phyloP scores from a whole-genome alignment of 2,797 vertebrate species.

The Oceanodroma leucorhoa region DNA sequence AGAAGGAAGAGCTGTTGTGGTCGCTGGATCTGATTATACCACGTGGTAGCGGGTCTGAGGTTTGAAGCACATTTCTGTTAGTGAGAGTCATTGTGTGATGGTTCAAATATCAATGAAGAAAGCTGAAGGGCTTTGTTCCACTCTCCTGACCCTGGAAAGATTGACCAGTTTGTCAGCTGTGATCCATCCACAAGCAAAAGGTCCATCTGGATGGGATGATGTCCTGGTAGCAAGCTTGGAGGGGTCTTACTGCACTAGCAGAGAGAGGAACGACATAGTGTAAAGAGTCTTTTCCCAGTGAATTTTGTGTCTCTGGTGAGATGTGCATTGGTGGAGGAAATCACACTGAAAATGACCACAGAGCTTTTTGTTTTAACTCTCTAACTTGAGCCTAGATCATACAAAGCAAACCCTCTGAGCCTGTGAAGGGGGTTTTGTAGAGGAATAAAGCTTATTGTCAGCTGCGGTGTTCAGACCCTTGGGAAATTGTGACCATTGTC shows the following conservation, averaged over 20 bases:
- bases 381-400: not conserved
- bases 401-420: slow-evolving; percentile 14
- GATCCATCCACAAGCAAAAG: not conserved
- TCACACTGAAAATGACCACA: not conserved
- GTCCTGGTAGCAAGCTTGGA: not conserved
- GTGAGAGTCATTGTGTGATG: not conserved
- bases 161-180: not conserved
- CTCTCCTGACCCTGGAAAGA: not conserved
- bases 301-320: not conserved
- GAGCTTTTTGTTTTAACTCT: slow-evolving; percentile 29
- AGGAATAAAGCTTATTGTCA: slow-evolving; percentile 54
- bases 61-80: not conserved
- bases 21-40: not conserved
- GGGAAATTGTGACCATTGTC: slow-evolving; percentile 62
- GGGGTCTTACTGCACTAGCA: not conserved
- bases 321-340: not conserved
- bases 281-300: not conserved
- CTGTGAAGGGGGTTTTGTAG: slow-evolving; percentile 38
- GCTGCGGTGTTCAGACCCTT: slow-evolving; percentile 35
- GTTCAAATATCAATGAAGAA: not conserved
- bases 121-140: not conserved
- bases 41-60: fast-evolving
- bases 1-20: not conserved
- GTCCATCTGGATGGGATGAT: not conserved
- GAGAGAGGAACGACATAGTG: fast-evolving